Base-by-base conservation (phyloP, 2,797 vertebrate species). In the Eutrigla gurnardus region DNA sequence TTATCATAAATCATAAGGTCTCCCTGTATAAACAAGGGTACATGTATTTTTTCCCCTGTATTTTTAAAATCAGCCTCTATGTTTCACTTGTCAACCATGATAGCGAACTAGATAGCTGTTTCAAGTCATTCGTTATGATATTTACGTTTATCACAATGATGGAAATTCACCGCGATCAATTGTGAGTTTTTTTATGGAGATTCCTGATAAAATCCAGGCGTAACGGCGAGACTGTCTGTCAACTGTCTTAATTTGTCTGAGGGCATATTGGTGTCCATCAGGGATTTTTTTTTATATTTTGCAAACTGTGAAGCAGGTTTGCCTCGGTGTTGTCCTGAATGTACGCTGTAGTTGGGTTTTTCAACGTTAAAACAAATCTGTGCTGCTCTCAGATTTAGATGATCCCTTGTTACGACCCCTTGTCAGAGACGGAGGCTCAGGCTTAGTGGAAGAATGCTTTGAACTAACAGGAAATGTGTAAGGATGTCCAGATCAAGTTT, bases 291-390 rank as follows among this genome's bases (percentile, higher is more conserved):
- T 49, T 67, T 74, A 39, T 55, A 10, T 66, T 55, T 71, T 37
- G 37, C 40, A 36, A 7, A 32, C 58, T 40, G 54, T 25, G 59
- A 14, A 40, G 32, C 15, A 46, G 46, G 52, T 39, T 59, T 70
- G 66, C 45, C 37, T 3, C 15, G 6, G 17, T 15, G 18, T 60
- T 9, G 33, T 67, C 18, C 47, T 40, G 6, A 62, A 59, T 75
- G 54, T 68, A 54, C 46, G 39, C 18, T 60, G 37, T 60, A 43
- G 37, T 42, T 46, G 6, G 33, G 12, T 17, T 54, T 33, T 40
- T 52, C 18, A 78, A 75, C 66, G 72, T 63, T 70, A 18, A 60
- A 42, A 57, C 43, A 68, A 73, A 77, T 77, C 66, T 71, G 42
- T 52, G 7, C 18, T 73, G 37, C 46, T 43, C 15, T 64, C 62